Evolutionary conservation across 2,113 vertebrate species (phyloP).

Genomic region (Pelodiscus sinensis): DNA sequence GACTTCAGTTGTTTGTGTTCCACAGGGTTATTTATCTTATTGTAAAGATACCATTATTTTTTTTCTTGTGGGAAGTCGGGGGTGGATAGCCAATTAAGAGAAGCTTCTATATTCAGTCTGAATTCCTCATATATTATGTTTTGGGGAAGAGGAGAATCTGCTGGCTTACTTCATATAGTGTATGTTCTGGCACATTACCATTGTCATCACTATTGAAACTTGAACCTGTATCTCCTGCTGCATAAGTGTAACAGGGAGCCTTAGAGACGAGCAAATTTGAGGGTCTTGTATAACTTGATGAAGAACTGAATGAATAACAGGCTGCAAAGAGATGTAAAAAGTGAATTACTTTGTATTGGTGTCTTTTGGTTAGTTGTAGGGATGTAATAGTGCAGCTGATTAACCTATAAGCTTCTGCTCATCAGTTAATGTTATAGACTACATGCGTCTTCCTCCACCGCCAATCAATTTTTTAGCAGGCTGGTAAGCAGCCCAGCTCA

Average conservation of each 20-base stretch:
- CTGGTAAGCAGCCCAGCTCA: too few species aligned
- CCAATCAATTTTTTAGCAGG: too few species aligned
- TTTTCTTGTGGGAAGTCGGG: too few species aligned
- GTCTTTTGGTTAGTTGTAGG: not conserved
- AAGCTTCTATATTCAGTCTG: accelerated
- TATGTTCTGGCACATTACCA: accelerated
- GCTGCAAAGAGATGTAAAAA: not conserved
- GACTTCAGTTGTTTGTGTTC: not conserved
- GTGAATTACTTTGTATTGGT: not conserved
- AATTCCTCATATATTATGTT: accelerated
- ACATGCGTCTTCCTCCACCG: too few species aligned
- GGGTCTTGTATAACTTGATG: not conserved
- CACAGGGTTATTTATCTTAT: not conserved
- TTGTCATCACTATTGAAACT: accelerated
- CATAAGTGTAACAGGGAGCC: accelerated
- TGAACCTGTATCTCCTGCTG: accelerated
- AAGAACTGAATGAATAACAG: not conserved
- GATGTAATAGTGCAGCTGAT: too few species aligned
- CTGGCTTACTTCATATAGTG: accelerated
- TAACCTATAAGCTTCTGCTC: too few species aligned
- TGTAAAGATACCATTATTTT: not conserved
- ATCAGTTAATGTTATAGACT: too few species aligned
- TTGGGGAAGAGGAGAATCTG: accelerated
- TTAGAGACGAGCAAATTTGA: not conserved
- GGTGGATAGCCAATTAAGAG: not conserved